These are phyloP conservation scores for Camponotus pennsylvanicus DNA, from an alignment of 1,140 invertebrate genomes.

Conservation along the genomic window DNA sequence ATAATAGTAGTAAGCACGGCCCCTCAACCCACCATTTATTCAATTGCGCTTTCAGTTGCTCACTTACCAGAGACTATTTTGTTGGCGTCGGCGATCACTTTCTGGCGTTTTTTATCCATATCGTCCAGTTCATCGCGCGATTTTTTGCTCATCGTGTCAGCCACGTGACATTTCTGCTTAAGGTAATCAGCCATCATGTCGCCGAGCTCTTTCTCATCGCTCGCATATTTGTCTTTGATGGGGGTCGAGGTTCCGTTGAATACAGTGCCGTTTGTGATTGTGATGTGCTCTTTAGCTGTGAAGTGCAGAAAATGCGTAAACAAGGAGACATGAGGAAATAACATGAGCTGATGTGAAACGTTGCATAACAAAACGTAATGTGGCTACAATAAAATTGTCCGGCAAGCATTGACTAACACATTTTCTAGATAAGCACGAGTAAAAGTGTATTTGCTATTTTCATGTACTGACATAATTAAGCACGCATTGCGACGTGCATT, in stretches of 20 bases:
- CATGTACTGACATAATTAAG: slow-evolving; percentile 39
- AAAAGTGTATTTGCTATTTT: slow-evolving; percentile 40
- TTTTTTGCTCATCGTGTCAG: slow-evolving; percentile 83
- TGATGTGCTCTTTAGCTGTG: slow-evolving; percentile 85
- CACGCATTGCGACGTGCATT: slow-evolving; percentile 47
- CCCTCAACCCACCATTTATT: slow-evolving; percentile 82
- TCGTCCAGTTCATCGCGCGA: slow-evolving; percentile 80
- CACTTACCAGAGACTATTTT: slow-evolving; percentile 85
- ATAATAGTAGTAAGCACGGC: slow-evolving; percentile 81
- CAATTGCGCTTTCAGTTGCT: slow-evolving; percentile 34
- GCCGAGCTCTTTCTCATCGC: slow-evolving; percentile 85
- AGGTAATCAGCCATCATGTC: slow-evolving; percentile 85
- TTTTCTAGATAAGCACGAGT: slow-evolving; percentile 51
- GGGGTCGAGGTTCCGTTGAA: slow-evolving; percentile 86
- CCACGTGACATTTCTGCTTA: slow-evolving; percentile 82
- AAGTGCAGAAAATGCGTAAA: slow-evolving; percentile 79
- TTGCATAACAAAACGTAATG: slow-evolving; percentile 9
- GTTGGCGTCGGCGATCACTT: slow-evolving; percentile 83
- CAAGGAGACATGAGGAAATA: slow-evolving; percentile 23
- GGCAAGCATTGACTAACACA: slow-evolving; percentile 47
- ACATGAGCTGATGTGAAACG: slow-evolving; percentile 45
- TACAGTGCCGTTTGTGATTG: slow-evolving; percentile 85
- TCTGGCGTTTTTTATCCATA: slow-evolving; percentile 83
- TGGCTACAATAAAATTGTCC: slow-evolving; percentile 24
- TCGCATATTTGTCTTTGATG: slow-evolving; percentile 85